These are phyloP conservation scores for Agapostemon virescens DNA, from an alignment of 2,888 invertebrate species.

Conservation along the genomic window DNA sequence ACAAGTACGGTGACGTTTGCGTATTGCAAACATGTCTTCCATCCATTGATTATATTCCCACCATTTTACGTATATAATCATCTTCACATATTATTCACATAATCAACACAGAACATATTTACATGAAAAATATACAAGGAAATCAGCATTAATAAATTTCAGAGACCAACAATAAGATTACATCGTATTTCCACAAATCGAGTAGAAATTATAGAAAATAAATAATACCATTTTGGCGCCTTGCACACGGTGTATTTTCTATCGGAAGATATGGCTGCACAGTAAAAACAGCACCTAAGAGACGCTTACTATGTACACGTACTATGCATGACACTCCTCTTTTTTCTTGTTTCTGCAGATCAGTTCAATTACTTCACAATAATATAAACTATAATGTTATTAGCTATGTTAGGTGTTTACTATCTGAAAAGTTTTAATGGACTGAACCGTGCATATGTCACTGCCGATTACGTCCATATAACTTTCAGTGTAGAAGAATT, in stretches of 20 bases:
- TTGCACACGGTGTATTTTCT: constrained; percentile 32
- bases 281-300: constrained; percentile 66
- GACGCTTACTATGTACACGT: constrained; percentile 71
- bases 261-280: constrained; percentile 51
- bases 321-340: constrained; percentile 56
- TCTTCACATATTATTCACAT: constrained; percentile 28
- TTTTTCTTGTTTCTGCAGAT: constrained; percentile 22
- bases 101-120: constrained; percentile 26
- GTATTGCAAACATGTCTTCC: constrained; percentile 62
- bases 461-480: constrained; percentile 20
- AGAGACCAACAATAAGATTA: constrained; percentile 31
- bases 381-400: constrained; percentile 11
- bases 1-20: constrained; percentile 59
- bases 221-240: constrained; percentile 48
- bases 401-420: not conserved
- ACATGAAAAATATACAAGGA: constrained; percentile 19
- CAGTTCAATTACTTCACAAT: constrained; percentile 24
- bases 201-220: constrained; percentile 22
- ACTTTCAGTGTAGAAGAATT: constrained; percentile 27
- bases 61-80: constrained; percentile 64
- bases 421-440: not conserved
- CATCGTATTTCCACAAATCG: constrained; percentile 6
- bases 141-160: constrained; percentile 41
- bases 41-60: constrained; percentile 71
- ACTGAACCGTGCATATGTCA: constrained; percentile 18